Base-by-base conservation (phyloP, 2,797 vertebrate species). In the Etheostoma perlongum region DNA sequence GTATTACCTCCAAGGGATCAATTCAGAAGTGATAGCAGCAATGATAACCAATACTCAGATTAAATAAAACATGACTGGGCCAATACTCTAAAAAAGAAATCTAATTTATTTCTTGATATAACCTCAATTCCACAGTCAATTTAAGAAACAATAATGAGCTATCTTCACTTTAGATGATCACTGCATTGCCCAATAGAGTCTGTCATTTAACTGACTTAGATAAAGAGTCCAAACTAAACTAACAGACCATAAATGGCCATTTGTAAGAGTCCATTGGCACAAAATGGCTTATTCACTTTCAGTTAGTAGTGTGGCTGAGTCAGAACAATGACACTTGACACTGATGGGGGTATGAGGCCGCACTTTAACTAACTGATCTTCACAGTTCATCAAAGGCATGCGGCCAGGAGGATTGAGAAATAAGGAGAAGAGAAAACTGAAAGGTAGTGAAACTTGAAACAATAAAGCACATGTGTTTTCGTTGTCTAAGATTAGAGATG, bases 211-310 rank as follows among this genome's bases (percentile, higher is more conserved):
- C 33, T 18, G 72, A 84, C 67, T 83, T 76, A 68, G 70, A 89
- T 78, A 74, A 74, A 79, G 75, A 84, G 82, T 77, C 70, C 65
- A 78, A 80, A 86, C 74, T 78, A 88, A 88, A 88, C 85, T 70
- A 89, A 82, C 60, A 82, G 58, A 72, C 76, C 66, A 83, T 87
- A 88, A 86, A 84, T 85, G 66, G 63, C 46, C 55, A 78, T 76
- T 85, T 89, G 74, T 76, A 75, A 85, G 65, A 77, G 77, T 71
- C 75, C 63, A 84, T 47, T 89, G 82, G 77, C 76, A 87, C 76
- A 80, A 74, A 87, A 77, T 73, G 76, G 77, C 67, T 69, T 64
- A 85, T 83, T 88, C 58, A 85, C 78, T 81, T 85, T 72, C 81
- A 74, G 70, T 76, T 60, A 81, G 82, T 61, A 75, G 81, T 54